Evolutionary conservation across 1,140 invertebrate species (phyloP), one percentile per base, ranked within the genome.

Genomic region (Papilio aristodemus): DNA sequence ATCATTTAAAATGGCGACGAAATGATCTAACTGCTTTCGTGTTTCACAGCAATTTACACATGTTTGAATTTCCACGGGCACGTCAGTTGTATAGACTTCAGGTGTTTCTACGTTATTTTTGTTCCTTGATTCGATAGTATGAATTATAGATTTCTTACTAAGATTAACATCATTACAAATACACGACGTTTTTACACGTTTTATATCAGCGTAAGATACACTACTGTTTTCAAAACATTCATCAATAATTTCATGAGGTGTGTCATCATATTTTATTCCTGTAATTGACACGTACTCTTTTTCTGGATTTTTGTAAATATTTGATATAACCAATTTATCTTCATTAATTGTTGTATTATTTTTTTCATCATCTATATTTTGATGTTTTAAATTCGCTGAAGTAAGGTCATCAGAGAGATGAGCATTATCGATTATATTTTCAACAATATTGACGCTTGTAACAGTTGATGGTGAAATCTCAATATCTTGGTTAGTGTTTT

Each of bases 231-330:
- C 25, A 22, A 50, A n/a, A n/a, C n/a, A n/a, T 41, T 41, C 19
- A 7, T 32, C 54, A 8, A 36, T 32, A 36, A 10, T 11, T 10
- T 32, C 27, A 58, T 58, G 32, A 14, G 27, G n/a, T 58, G 13
- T 25, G 7, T 32, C 54, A 58, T 58, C 54, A 58, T 32, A 58
- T 36, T 58, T 58, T 58, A 36, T 27, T 58, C n/a, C 54, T 17
- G 58, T 66, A 11, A 59, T 70, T 38, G 70, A 71, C 4, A n/a
- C 36, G 11, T 37, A 43, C 46, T 78, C 74, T 17, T 60, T 74
- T 32, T 75, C 70, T 9, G 63, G 59, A 17, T 75, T 74, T 68
- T 68, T 76, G 19, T 74, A 69, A 17, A 71, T 38, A 63, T 72
- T 54, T 0, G 66, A 70, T 50, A 74, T 17, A 22, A 70, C 17